Evolutionary conservation across 2,113 vertebrate species (phyloP), one percentile per base, ranked within the genome.

Genomic region (Prietella phreatophila): DNA sequence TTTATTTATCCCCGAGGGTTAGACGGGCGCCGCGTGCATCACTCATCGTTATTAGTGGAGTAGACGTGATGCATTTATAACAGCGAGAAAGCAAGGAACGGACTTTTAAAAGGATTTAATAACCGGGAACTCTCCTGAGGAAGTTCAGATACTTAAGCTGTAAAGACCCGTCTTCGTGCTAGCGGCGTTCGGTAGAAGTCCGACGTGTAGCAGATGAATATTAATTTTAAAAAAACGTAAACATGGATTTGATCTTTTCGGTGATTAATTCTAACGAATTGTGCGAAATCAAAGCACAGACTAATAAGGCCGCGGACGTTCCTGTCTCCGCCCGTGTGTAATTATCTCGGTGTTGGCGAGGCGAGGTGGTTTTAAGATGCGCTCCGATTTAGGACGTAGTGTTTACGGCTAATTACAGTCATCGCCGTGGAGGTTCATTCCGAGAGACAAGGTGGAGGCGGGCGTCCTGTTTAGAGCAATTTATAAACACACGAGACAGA

Each of bases 401-500:
- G 63, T 84, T 71, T 69, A 84, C 11, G n/a, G 83, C 42, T 84
- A 84, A 84, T 84, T 84, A 84, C 67, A 85, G 83, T 73, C 30
- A 73, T 85, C 67, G 7, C 53, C 4, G 5, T 7, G 8, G 69
- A 85, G 83, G 30, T 73, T 75, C 83, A 17, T 58, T 56, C 67
- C 20, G 3, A 47, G 36, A 75, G 69, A 67, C 69, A 76, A 36
- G 69, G 36, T 53, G 71, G 84, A 76, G 84, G 84, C 71, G 84
- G 63, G 69, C 55, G 15, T 36, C 69, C 69, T 76, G 84, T 76
- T 85, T 19, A 60, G 22, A 76, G 69, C 84, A 39, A 58, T 85
- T 85, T 85, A 85, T 85, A 76, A 71, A 75, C 36, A 30, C 69
- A n/a, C 56, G 8, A 82, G 33, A 42, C 84, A 76, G 76, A 85